Base-by-base conservation (phyloP, 2,113 vertebrate species). In the Coryphaenoides rupestris region DNA sequence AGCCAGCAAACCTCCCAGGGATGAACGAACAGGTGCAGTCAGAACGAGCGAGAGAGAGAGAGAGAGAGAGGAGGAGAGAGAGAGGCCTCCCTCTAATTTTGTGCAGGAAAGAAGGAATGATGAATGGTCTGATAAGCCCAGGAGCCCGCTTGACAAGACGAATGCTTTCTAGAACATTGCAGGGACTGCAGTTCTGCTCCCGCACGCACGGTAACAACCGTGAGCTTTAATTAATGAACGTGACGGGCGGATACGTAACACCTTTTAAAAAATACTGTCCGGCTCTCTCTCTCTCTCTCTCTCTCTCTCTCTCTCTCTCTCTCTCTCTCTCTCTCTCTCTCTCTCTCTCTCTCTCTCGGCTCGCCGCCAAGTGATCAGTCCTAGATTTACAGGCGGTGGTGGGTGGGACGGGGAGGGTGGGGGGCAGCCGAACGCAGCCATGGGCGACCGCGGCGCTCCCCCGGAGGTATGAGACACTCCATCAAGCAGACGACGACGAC, bases 331-430 rank as follows among this genome's bases (percentile, higher is more conserved):
- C n/a, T n/a, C n/a, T n/a, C n/a, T n/a, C n/a, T n/a, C n/a, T n/a
- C n/a, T n/a, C n/a, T n/a, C n/a, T n/a, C n/a, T n/a, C n/a, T n/a
- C n/a, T 73, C 73, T 62, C 69, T 63, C 58, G 71, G 76, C 70
- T 40, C 80, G 75, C 58, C 72, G 69, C 75, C n/a, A n/a, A n/a
- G 65, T 83, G 75, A 84, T 81, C 67, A 64, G n/a, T 79, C 73
- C 76, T 19, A 73, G 75, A 85, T 86, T 88, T 86, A 86, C 73
- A 67, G 76, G n/a, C n/a, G n/a, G n/a, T n/a, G n/a, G n/a, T n/a
- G n/a, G n/a, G n/a, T n/a, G n/a, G n/a, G n/a, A n/a, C n/a, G n/a
- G n/a, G n/a, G n/a, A n/a, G n/a, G n/a, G n/a, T n/a, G n/a, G n/a
- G 65, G 24, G 60, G 40, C 76, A 82, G 60, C 74, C 6, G 72